Evolutionary conservation across 2,113 vertebrate genomes (phyloP).

Genomic region (Cathartes aura): DNA sequence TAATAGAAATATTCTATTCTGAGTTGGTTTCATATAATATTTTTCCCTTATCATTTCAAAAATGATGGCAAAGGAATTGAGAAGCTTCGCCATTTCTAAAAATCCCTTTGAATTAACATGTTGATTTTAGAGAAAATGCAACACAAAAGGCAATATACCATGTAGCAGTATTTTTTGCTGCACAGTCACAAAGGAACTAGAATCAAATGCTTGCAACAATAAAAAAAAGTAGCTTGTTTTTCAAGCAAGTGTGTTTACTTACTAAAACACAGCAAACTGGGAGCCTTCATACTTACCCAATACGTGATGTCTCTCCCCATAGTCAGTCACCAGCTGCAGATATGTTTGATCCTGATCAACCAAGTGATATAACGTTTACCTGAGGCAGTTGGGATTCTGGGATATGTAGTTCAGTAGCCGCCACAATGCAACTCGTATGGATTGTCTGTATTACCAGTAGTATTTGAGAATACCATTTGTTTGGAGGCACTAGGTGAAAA

Average conservation of each 20-base stretch:
- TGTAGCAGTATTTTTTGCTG: not conserved
- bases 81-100: not conserved
- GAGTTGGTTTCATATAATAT: not conserved
- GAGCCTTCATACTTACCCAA: not conserved
- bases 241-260: not conserved
- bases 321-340: not conserved
- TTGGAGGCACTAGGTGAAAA: not conserved
- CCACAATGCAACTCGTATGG: accelerated
- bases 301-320: not conserved
- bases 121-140: not conserved
- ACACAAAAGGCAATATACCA: not conserved
- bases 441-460: not conserved
- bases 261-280: not conserved
- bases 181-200: not conserved
- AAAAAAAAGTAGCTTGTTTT: not conserved
- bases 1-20: not conserved
- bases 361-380: not conserved
- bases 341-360: not conserved
- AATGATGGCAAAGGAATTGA: not conserved
- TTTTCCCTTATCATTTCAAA: not conserved
- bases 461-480: not conserved
- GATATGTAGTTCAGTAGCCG: not conserved
- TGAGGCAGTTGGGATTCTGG: not conserved
- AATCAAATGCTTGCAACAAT: not conserved
- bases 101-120: not conserved